phyloP scores from a whole-genome alignment of 2,113 vertebrate species.

The Hassar affinis region DNA sequence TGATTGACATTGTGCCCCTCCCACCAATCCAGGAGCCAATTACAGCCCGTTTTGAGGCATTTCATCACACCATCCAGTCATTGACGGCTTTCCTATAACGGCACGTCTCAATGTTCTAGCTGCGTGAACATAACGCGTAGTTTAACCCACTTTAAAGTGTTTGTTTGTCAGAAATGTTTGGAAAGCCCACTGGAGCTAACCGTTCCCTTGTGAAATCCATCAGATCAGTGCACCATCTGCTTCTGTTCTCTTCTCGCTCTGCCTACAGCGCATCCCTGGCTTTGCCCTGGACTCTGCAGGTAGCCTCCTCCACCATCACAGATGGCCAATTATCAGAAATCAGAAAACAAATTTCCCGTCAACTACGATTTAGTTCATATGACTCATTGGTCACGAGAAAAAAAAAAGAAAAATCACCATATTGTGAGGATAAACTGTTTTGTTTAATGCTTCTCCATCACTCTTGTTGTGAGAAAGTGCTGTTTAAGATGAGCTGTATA shows the following conservation, averaged over 20 bases:
- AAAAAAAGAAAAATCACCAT: slow-evolving; percentile 38
- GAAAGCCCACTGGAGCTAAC: neutral
- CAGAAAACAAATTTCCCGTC: slow-evolving; percentile 50
- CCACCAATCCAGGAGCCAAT: neutral
- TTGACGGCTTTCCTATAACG: neutral
- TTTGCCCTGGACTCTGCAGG: slow-evolving; percentile 11
- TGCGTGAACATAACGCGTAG: neutral
- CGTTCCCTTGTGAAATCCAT: neutral
- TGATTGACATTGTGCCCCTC: neutral
- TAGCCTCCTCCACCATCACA: slow-evolving; percentile 22
- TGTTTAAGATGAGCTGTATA: slow-evolving; percentile 50
- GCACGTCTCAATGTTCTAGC: neutral
- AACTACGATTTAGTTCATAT: slow-evolving; percentile 43
- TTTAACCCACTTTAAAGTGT: neutral
- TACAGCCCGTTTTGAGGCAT: neutral
- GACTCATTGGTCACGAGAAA: slow-evolving; percentile 27
- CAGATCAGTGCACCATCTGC: neutral
- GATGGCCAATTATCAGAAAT: slow-evolving; percentile 43
- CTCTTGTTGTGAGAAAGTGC: slow-evolving; percentile 28
- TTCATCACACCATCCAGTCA: neutral
- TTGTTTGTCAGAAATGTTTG: too few relatives aligned
- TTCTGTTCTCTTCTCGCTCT: neutral
- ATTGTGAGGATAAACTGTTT: slow-evolving; percentile 47
- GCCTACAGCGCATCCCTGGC: too few relatives aligned
- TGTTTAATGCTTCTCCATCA: slow-evolving; percentile 16